Base-by-base conservation (phyloP, 2,797 vertebrate genomes). In the Chromobotia macracanthus region DNA sequence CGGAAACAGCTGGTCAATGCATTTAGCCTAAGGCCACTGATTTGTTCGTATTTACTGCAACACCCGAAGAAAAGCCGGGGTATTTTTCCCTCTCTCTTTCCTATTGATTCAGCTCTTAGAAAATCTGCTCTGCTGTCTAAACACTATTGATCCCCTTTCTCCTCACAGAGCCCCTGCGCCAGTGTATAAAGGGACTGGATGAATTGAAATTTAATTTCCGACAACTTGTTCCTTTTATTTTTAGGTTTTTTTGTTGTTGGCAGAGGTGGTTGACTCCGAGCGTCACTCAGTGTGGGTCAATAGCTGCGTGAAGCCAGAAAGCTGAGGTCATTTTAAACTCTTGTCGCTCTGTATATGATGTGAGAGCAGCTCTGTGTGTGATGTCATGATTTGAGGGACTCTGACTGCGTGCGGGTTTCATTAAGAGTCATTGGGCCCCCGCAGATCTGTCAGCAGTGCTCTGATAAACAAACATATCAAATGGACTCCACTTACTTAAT, bases 131-230 rank as follows among this genome's bases (percentile, higher is more conserved):
- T 90, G 94, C 95, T 96, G 94, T 96, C 95, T 97, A 96, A 97
- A 96, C 94, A 95, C 93, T 96, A 95, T 96, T 95, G 95, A 96
- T 96, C 92, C 90, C 88, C 83, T 86, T 91, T 94, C 93, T 95
- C 90, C 89, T 92, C 90, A 88, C 92, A 90, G 91, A 93, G 92
- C 95, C 85, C 79, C 91, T 86, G 92, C 93, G 93, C 90, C 89
- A 93, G 93, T 95, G 93, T 94, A 94, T 94, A 95, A 95, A 96
- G 94, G 94, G 95, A 91, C 89, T 94, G 94, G 93, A 94, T 95
- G 94, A 96, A 96, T 95, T 95, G 95, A 96, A 95, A 96, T 95
- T 96, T 96, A 91, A 95, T 96, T 96, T 96, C 94, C 91, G 86
- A 95, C 95, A 95, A 94, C 94, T 95, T 95, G 93, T 95, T 96